Evolutionary conservation across 2,888 invertebrate genomes (phyloP), one percentile per base, ranked within the genome.

Genomic region (Nephrocerus scutellatus): DNA sequence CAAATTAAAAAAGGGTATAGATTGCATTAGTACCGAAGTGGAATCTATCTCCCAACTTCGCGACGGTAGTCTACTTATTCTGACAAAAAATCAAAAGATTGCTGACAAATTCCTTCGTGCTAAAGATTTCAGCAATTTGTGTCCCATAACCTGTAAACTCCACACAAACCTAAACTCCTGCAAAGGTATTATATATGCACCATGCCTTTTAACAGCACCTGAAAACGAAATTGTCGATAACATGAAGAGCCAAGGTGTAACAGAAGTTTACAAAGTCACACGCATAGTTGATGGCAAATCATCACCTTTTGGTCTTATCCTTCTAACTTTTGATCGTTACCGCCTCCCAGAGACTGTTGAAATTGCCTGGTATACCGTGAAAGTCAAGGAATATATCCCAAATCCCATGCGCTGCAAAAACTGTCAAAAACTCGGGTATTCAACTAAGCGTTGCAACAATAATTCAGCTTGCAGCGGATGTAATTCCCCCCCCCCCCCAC

Each of bases 401-500:
- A 46, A 47, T 21, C 41, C 38, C 13, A 49, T 47, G 47, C 34
- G 44, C 7, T 43, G 44, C 34, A 38, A 39, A 32, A 37, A 35
- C 8, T 46, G 48, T 31, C 46, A 46, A 36, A 10, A 15, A 10
- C 36, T 46, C 10, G 46, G 46, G 4, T 40, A 44, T 28, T 43
- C 44, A 12, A 13, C 16, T 2, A 44, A 46, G 30, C 31, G 30
- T 12, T 46, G 38, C 26, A 46, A 32, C 9, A 29, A 23, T 14
- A 21, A 10, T 7, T 12, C 37, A 2, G 24, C 9, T 21, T 41
- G 36, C 10, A 36, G 32, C 5, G 8, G 21, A n/a, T 41, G 43
- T 6, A 36, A 26, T 23, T 33, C 38, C 2, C 37, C 36, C n/a
- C 33, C 31, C 3, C n/a, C n/a, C n/a, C n/a, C 41, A 46, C 22